Evolutionary conservation across 1,140 invertebrate genomes (phyloP).

Genomic region (Trichoplusia ni): DNA sequence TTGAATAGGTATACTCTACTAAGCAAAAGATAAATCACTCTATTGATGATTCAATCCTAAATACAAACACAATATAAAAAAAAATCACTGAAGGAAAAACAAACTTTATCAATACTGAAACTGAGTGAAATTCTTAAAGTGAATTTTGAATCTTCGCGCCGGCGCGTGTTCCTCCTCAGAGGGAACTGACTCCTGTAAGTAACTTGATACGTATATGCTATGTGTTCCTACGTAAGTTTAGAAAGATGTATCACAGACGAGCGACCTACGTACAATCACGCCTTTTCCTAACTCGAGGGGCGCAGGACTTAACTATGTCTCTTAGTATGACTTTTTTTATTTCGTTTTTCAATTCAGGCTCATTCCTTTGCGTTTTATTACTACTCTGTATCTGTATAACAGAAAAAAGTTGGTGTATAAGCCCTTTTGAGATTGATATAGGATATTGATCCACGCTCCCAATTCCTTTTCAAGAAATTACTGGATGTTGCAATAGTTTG

Average conservation of each 20-base stretch:
- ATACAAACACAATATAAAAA: no score
- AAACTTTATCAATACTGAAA: slow-evolving; percentile 8
- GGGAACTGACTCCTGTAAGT: slow-evolving; percentile 14
- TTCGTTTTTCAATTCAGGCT: background rate
- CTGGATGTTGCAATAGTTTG: no score
- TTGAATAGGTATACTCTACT: no score
- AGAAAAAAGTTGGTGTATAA: no score
- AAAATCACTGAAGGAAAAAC: no score
- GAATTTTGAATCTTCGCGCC: slow-evolving; percentile 18
- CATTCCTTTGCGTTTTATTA: no score
- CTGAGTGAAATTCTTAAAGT: background rate
- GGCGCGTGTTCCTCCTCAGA: slow-evolving; percentile 2
- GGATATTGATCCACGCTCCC: no score
- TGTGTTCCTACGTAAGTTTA: slow-evolving; percentile 13
- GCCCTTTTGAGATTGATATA: no score
- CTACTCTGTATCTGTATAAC: no score
- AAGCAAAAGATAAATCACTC: no score
- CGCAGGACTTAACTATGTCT: slow-evolving; percentile 12
- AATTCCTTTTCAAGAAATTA: no score
- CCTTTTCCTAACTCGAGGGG: slow-evolving; percentile 7
- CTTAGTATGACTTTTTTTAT: slow-evolving; percentile 2
- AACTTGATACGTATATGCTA: slow-evolving; percentile 11
- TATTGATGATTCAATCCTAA: no score
- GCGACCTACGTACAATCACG: slow-evolving; percentile 17
- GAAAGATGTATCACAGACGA: slow-evolving; percentile 18